Percentiles rank a stretch among this genome's conserved stretches.
Evolutionary conservation across 2,113 vertebrate species (phyloP).

Genomic region (Penelope pileata): DNA sequence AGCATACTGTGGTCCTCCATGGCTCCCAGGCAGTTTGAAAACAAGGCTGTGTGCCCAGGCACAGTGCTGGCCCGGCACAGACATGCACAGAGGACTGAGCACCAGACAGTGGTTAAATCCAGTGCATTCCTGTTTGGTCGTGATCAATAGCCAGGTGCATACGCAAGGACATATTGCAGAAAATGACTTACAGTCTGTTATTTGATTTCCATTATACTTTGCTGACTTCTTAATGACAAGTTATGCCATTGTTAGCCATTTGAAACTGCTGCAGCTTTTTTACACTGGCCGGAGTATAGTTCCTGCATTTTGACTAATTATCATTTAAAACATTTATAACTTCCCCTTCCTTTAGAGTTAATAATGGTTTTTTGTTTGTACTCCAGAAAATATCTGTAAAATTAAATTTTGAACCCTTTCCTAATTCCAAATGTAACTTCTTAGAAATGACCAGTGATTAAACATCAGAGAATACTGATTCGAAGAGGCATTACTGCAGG

Average conservation of each 20-base stretch:
- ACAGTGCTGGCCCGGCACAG: background rate
- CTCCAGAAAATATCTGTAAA: background rate
- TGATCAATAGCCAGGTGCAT: background rate
- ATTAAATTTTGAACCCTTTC: background rate
- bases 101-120: background rate
- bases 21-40: background rate
- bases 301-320: background rate
- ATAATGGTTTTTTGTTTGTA: background rate
- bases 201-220: background rate
- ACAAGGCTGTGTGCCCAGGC: background rate
- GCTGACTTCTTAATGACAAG: background rate
- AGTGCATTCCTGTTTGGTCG: background rate
- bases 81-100: background rate
- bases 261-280: background rate
- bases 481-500: background rate
- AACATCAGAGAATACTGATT: background rate
- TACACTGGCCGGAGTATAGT: background rate
- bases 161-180: background rate
- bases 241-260: background rate
- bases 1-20: rapidly evolving
- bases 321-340: background rate
- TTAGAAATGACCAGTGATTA: background rate
- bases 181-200: background rate
- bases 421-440: background rate
- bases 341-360: background rate